Percentiles rank a stretch among this genome's conserved stretches.
phyloP scores from a whole-genome alignment of 1,140 invertebrate species.

The Drosophila pectinifera region DNA sequence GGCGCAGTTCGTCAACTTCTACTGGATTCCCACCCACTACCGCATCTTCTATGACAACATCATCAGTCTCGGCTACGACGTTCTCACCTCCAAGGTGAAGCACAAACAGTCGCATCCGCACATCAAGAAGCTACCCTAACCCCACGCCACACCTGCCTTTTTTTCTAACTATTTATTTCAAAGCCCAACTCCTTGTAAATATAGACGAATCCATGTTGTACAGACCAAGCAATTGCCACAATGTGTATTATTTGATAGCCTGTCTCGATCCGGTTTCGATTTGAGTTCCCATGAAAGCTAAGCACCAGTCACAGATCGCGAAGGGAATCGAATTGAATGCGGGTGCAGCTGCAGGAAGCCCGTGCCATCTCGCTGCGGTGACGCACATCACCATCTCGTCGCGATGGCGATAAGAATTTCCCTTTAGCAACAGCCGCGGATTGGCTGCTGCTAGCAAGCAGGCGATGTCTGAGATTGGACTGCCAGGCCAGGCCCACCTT shows the following conservation, averaged over 20 bases:
- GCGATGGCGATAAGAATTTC: constrained; percentile 35
- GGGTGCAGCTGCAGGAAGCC: constrained; percentile 23
- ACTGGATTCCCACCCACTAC: constrained; percentile 92
- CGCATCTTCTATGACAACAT: constrained; percentile 96
- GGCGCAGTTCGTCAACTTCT: constrained; percentile 95
- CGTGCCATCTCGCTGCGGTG: constrained; percentile 27
- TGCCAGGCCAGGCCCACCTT: constrained; percentile 35
- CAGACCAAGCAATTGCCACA: not conserved
- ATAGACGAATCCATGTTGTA: constrained; percentile 40
- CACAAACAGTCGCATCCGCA: constrained; percentile 84
- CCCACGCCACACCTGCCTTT: constrained; percentile 6
- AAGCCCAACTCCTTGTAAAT: constrained; percentile 42
- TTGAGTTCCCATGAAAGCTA: not conserved
- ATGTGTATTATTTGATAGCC: not conserved
- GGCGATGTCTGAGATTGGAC: constrained; percentile 32
- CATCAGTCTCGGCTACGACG: constrained; percentile 95
- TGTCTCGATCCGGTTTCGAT: too few species aligned
- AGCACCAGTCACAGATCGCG: not conserved
- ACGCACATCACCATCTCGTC: constrained; percentile 26
- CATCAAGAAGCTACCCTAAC: constrained; percentile 43
- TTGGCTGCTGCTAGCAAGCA: constrained; percentile 18
- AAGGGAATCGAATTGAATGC: not conserved
- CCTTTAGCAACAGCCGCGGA: constrained; percentile 42
- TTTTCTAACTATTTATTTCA: constrained; percentile 32
- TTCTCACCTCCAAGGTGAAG: constrained; percentile 97